These are phyloP conservation scores for Thryonomys swinderianus DNA, from an alignment of 2,113 vertebrate species.

Conservation along the genomic window DNA sequence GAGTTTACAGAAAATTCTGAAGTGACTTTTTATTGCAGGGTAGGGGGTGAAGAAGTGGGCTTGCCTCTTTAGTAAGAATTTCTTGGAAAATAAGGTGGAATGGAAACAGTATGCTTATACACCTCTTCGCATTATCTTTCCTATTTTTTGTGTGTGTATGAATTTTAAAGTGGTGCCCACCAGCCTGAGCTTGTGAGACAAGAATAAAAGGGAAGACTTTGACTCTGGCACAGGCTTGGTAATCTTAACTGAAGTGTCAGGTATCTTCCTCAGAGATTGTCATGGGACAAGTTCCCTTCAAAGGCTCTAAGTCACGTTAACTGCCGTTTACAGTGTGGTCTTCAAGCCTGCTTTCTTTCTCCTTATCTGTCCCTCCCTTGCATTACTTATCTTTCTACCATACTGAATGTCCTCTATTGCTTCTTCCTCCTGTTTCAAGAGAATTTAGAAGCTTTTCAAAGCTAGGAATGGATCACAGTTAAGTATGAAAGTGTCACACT, in stretches of 20 bases:
- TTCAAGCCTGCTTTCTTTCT: rapidly evolving
- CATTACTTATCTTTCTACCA: not conserved
- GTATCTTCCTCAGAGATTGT: not conserved
- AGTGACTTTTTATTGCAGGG: not conserved
- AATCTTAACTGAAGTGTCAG: not conserved
- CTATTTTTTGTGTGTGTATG: not conserved
- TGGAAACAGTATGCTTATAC: not conserved
- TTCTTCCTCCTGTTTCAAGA: not conserved
- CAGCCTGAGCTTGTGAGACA: not conserved
- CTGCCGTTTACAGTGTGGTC: not conserved
- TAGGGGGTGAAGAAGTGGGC: not conserved
- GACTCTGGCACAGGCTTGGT: not conserved
- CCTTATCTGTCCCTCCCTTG: not conserved
- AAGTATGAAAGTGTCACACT: not conserved
- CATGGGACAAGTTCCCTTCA: not conserved
- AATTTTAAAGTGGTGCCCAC: not conserved
- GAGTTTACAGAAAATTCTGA: not conserved
- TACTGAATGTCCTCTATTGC: not conserved
- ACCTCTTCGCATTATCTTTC: not conserved
- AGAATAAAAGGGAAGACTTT: not conserved
- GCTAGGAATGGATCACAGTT: not conserved
- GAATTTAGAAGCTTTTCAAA: not conserved
- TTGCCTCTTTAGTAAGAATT: not conserved
- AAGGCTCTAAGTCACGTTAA: not conserved
- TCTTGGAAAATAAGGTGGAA: not conserved